phyloP scores from a whole-genome alignment of 2,113 vertebrate species.

The Rattus rattus region DNA sequence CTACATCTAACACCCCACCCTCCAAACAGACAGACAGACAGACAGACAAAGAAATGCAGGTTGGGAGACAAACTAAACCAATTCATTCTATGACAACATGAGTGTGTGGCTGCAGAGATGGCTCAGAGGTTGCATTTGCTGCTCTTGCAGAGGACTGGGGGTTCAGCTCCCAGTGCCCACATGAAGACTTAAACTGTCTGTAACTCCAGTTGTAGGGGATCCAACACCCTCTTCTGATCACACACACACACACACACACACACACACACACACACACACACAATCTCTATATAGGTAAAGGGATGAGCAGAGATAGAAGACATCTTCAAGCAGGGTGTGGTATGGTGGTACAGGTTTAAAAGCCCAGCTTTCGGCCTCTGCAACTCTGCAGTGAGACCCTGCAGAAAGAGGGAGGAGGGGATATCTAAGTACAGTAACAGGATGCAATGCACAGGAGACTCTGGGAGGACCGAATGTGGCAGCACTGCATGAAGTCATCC shows the following conservation, averaged over 20 bases:
- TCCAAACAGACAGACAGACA: too few relatives aligned
- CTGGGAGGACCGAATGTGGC: neutral
- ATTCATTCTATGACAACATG: neutral
- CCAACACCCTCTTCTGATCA: neutral
- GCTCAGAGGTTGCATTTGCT: neutral
- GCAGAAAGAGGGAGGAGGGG: neutral
- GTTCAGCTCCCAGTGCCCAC: neutral
- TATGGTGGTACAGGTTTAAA: neutral
- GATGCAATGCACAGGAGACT: neutral
- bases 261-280: neutral
- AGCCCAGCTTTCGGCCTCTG: neutral
- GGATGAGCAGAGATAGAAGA: neutral
- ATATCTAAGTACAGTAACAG: neutral
- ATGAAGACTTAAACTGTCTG: neutral
- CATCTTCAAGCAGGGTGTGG: neutral
- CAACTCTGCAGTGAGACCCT: neutral
- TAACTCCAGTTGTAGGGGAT: neutral
- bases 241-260: neutral
- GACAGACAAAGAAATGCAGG: neutral
- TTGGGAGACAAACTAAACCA: neutral
- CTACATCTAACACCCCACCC: neutral
- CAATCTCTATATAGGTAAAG: neutral
- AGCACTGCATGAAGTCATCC: neutral
- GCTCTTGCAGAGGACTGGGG: neutral
- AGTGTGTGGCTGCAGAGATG: neutral